Evolutionary conservation across 2,888 invertebrate genomes (phyloP), one percentile per base, ranked within the genome.

Genomic region (Cataglyphis livida): DNA sequence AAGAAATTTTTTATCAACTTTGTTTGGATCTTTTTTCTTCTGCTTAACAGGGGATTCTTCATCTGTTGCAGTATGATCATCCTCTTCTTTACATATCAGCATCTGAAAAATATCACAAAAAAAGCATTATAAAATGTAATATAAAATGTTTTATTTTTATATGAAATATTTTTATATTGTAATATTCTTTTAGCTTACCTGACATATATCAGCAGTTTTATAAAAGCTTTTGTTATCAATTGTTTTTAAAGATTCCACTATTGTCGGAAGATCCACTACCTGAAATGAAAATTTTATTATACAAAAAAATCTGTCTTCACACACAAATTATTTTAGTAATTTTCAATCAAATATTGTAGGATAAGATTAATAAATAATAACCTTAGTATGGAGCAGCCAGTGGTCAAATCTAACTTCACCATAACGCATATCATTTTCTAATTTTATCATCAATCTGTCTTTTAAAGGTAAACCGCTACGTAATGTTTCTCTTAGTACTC

Each of bases 211-310:
- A 0, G 99, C 98, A 0, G 99, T 98, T 95, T 99, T 99, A 93
- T 99, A 99, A 91, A 99, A 98, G 92, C 98, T 99, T 95, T 99
- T 99, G 85, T 96, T 97, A 94, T 99, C 99, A 79, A 99, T 98
- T 0, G 99, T 99, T 95, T 99, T 99, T 81, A 98, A 95, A 0
- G 98, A 98, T 95, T 99, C 99, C 21, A 98, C 96, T 9, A 99
- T 96, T 6, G 98, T 98, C 0, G 99, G 99, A 65, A 99, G 95
- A 94, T 99, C 99, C 0, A 98, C 96, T 44, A 99, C 96, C 96
- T 96, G 25, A 57, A 64, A 81, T 0, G 3, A 74, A 0, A n/a
- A 10, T 28, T 59, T 51, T n/a, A n/a, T 12, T 35, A 44, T 25
- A 48, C 21, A 9, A 54, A 81, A 3, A 35, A 35, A 4, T 48